These are phyloP conservation scores for Ormia ochracea DNA, from an alignment of 2,888 invertebrate genomes.

Conservation along the genomic window DNA sequence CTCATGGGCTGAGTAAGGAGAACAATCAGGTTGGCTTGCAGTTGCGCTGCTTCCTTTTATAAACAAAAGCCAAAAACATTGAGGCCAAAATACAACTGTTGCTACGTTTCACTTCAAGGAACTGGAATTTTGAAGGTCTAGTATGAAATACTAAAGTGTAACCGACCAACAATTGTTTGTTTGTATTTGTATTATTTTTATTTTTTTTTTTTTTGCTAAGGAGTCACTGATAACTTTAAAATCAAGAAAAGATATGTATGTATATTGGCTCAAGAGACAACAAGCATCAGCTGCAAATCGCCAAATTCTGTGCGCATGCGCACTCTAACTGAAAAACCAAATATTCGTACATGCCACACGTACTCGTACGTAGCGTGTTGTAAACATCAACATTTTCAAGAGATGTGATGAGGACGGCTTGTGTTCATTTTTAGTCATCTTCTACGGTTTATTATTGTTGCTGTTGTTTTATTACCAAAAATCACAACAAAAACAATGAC, in stretches of 20 bases:
- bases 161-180: conserved; percentile 43
- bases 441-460: background rate
- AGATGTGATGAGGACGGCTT: conserved; percentile 60
- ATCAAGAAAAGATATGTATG: conserved; percentile 26
- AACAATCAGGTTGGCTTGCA: conserved; percentile 11
- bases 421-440: conserved; percentile 3
- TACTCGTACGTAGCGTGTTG: conserved; percentile 45
- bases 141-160: conserved; percentile 52
- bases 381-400: conserved; percentile 55
- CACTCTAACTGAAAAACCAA: conserved; percentile 52
- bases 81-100: conserved; percentile 41
- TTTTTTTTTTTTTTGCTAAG: conserved; percentile 54
- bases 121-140: conserved; percentile 25
- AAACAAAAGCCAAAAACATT: conserved; percentile 42
- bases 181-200: conserved; percentile 52
- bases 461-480: conserved; percentile 38
- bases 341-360: no score
- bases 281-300: conserved; percentile 44
- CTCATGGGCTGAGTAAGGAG: conserved; percentile 64
- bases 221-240: conserved; percentile 47
- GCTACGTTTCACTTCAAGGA: conserved; percentile 9
- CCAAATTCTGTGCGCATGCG: conserved; percentile 67
- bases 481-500: conserved; percentile 12
- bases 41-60: background rate
- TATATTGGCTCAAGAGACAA: background rate